phyloP scores from a whole-genome alignment of 1,140 invertebrate species.

The Battus philenor region DNA sequence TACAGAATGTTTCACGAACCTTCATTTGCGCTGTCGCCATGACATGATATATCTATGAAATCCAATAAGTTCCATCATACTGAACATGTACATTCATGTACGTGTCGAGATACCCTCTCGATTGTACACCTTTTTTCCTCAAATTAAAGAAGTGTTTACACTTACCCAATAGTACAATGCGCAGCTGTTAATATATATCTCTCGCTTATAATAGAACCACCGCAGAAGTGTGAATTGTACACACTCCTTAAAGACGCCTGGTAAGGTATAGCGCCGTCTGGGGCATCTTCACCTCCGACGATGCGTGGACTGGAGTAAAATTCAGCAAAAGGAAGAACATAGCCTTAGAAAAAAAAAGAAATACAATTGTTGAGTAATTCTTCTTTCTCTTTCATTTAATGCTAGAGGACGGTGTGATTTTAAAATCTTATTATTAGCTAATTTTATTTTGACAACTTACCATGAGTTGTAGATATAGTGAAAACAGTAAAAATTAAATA shows the following conservation, averaged over 20 bases:
- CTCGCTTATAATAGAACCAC: slow-evolving; percentile 68
- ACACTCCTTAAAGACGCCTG: slow-evolving; percentile 60
- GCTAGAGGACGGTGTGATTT: no score
- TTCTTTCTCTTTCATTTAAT: no score
- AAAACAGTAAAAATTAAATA: neutral
- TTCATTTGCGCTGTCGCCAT: no score
- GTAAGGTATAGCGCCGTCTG: slow-evolving; percentile 57
- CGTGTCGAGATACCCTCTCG: no score
- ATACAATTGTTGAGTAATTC: no score
- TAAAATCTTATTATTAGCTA: no score
- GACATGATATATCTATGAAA: no score
- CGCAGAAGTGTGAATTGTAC: slow-evolving; percentile 69
- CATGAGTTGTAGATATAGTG: neutral
- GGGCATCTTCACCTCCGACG: slow-evolving; percentile 65
- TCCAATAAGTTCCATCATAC: no score
- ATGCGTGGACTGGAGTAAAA: slow-evolving; percentile 30
- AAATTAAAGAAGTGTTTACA: neutral
- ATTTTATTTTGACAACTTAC: no score
- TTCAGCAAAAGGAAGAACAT: slow-evolving; percentile 4
- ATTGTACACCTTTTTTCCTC: no score
- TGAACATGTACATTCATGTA: no score
- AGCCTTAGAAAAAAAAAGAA: slow-evolving; percentile 5
- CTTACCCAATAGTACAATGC: slow-evolving; percentile 68
- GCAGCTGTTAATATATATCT: slow-evolving; percentile 74
- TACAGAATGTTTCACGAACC: no score